These are phyloP conservation scores for Indicator indicator DNA, from an alignment of 2,113 vertebrate species.

Conservation along the genomic window DNA sequence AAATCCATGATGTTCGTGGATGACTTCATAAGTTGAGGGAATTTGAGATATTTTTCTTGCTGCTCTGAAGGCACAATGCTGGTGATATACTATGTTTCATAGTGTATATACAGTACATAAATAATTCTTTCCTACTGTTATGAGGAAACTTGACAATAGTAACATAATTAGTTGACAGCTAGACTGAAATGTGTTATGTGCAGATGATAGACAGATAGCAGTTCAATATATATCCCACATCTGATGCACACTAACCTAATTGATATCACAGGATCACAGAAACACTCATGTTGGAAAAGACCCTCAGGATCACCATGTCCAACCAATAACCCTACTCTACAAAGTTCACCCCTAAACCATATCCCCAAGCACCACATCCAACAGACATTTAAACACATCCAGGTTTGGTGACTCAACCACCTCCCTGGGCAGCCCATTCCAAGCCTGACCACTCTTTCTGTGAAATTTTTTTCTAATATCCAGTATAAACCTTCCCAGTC, in stretches of 20 bases:
- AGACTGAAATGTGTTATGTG: not conserved
- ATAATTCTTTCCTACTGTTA: not conserved
- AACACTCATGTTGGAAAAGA: no score
- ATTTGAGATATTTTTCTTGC: not conserved
- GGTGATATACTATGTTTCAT: not conserved
- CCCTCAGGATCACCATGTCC: no score
- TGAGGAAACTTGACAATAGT: not conserved
- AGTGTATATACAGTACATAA: not conserved
- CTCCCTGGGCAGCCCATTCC: no score
- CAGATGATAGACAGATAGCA: not conserved
- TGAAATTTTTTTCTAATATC: no score
- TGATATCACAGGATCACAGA: not conserved
- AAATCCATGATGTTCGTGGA: not conserved
- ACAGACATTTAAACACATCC: no score
- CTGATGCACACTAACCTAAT: accelerated
- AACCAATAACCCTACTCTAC: no score
- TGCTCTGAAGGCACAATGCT: not conserved
- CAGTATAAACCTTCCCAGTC: no score
- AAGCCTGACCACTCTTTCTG: no score
- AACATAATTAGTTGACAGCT: not conserved
- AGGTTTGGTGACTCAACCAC: no score
- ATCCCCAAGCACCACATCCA: no score
- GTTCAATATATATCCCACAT: not conserved
- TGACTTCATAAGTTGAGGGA: not conserved
- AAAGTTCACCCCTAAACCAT: no score